phyloP scores from a whole-genome alignment of 2,888 invertebrate species.

The Cheilosia vernalis region DNA sequence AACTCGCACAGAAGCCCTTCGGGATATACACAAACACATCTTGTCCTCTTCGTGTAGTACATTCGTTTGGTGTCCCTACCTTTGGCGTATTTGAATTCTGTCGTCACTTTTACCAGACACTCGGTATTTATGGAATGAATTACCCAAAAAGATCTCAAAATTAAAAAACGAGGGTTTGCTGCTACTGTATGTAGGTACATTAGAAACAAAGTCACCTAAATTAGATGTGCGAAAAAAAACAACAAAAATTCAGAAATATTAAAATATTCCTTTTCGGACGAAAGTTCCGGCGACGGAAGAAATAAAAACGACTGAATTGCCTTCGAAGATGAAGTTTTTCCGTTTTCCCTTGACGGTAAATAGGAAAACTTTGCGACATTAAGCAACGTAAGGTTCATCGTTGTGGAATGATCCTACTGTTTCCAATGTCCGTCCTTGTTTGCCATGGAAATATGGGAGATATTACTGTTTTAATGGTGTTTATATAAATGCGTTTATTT shows the following conservation, averaged over 20 bases:
- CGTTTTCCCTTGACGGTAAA: conserved; percentile 35
- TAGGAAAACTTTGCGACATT: conserved; percentile 59
- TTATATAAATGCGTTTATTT: conserved; percentile 36
- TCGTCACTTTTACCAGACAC: conserved; percentile 35
- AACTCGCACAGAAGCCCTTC: conserved; percentile 30
- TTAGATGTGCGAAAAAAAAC: not conserved
- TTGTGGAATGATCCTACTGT: not conserved
- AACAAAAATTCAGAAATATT: conserved; percentile 44
- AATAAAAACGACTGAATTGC: conserved; percentile 46
- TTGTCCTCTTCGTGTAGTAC: conserved; percentile 33
- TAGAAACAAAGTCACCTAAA: conserved; percentile 19
- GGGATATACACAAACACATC: conserved; percentile 59
- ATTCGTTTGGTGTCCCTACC: not conserved
- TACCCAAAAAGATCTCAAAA: conserved; percentile 43
- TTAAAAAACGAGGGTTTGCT: conserved; percentile 46
- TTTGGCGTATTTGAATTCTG: conserved; percentile 19
- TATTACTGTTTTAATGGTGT: conserved; percentile 16
- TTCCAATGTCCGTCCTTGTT: not conserved
- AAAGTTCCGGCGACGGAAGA: not conserved
- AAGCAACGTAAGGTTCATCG: conserved; percentile 29
- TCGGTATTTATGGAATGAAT: conserved; percentile 48
- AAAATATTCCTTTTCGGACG: conserved; percentile 31
- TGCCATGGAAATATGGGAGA: not conserved
- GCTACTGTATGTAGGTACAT: conserved; percentile 24
- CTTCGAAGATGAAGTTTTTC: conserved; percentile 32